Evolutionary conservation across 1,140 invertebrate genomes (phyloP), one percentile per base, ranked within the genome.

Genomic region (Drosophila guanche): DNA sequence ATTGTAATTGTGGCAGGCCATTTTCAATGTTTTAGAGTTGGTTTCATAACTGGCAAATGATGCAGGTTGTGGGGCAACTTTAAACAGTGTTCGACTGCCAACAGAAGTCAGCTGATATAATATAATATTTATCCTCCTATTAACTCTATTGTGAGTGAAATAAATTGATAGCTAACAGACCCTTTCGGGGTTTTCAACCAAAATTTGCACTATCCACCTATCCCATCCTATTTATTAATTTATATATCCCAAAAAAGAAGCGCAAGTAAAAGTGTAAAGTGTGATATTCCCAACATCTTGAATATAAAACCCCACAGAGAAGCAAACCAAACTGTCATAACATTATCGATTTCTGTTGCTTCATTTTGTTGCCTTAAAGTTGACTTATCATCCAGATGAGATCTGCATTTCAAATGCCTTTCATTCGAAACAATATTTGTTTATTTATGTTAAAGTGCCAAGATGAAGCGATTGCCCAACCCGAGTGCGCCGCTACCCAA

Each of bases 341-440:
- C 53, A 14, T 66, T 40, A 65, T 67, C 29, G 41, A 46, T 43
- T 67, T 67, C 16, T 12, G 40, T 46, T 67, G 53, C 10, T 12
- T 29, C 66, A 67, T 54, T 68, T 68, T 22, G 29, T 29, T 12
- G n/a, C 10, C 3, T 40, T 12, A 12, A 8, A 29, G 29, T 22
- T 67, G 47, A 65, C 47, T 66, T 67, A 67, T 53, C 45, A 52
- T 40, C 40, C 29, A 12, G 14, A 27, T 14, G 25, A 46, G 65
- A 48, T 67, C 67, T 41, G 65, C 65, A 67, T 67, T 55, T 68
- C 65, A 68, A 68, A 67, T 67, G 40, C 48, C 45, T 41, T 67
- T 67, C 23, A 67, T 37, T 51, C 25, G 48, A 20, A 8, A 22
- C 53, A 65, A 67, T 68, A 68, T 67, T 46, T 55, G 46, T 46